Evolutionary conservation across 2,113 vertebrate genomes (phyloP).

Genomic region (Pantherophis guttatus): DNA sequence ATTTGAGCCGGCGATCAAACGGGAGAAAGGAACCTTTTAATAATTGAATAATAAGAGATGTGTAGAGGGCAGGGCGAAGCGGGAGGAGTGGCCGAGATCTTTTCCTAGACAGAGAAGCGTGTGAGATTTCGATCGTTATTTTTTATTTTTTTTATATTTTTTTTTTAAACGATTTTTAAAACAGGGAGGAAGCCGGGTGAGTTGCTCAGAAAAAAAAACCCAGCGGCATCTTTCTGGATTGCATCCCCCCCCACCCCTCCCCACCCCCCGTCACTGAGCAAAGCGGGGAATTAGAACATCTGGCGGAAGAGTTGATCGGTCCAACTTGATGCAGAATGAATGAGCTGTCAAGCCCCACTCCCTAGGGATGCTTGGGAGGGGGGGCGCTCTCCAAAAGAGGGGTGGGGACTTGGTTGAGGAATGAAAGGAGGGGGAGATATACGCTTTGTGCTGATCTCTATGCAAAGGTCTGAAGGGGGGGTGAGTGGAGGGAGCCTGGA

Average conservation of each 20-base stretch:
- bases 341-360: constrained; percentile 39
- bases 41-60: neutral
- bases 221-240: constrained; percentile 26
- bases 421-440: neutral
- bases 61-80: neutral
- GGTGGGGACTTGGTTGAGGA: constrained; percentile 17
- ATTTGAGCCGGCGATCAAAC: constrained; percentile 18
- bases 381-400: neutral
- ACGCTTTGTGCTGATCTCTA: constrained; percentile 22
- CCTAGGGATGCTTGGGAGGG: neutral
- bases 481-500: neutral
- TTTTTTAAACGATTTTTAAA: neutral
- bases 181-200: neutral
- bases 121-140: neutral
- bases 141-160: too few relatives aligned
- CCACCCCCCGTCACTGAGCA: constrained; percentile 13
- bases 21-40: fast-evolving
- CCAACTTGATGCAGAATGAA: constrained; percentile 38
- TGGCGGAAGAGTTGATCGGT: constrained; percentile 35
- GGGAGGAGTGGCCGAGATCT: neutral
- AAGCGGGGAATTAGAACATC: neutral
- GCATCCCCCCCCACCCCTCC: neutral
- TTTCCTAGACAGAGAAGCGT: fast-evolving
- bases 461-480: neutral
- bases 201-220: neutral